Percentiles rank a stretch among this genome's conserved stretches.
These are phyloP conservation scores for Matsumyia berberina DNA, from an alignment of 2,888 invertebrate genomes.

Conservation along the genomic window DNA sequence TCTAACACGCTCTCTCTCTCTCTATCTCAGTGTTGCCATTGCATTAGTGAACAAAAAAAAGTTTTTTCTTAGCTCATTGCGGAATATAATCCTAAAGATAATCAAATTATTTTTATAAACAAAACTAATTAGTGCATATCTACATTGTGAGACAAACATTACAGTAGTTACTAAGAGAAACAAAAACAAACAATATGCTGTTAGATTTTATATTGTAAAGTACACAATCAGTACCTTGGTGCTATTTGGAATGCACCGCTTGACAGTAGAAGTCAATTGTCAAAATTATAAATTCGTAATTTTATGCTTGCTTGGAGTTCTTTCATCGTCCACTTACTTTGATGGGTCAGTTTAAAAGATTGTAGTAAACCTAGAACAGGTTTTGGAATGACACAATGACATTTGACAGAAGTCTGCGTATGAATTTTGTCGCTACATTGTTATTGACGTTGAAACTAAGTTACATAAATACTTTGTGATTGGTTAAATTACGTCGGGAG, in stretches of 20 bases:
- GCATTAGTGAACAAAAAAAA: conserved; percentile 47
- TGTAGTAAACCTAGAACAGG: too few species aligned
- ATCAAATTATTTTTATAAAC: conserved; percentile 69
- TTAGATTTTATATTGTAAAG: conserved; percentile 64
- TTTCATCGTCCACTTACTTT: background rate
- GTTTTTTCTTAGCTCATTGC: conserved; percentile 47
- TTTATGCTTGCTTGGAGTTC: conserved; percentile 32
- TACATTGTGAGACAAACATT: conserved; percentile 64
- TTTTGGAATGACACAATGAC: too few species aligned
- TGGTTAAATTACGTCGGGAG: too few species aligned
- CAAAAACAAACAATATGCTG: conserved; percentile 21
- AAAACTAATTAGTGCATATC: conserved; percentile 64
- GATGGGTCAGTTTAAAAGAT: too few species aligned
- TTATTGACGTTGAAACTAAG: too few species aligned
- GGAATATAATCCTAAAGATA: conserved; percentile 60
- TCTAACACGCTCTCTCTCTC: conserved; percentile 25
- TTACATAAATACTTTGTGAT: too few species aligned
- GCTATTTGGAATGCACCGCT: conserved; percentile 48
- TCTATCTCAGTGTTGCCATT: conserved; percentile 68
- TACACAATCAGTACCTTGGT: conserved; percentile 66
- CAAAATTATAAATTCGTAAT: conserved; percentile 14
- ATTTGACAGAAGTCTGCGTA: too few species aligned
- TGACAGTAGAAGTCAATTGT: conserved; percentile 55
- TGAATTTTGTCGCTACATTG: too few species aligned
- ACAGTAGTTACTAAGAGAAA: conserved; percentile 61